A percentile compares a stretch with the other conserved stretches of the same genome.
Conservation (phyloP, 2,113 vertebrate genomes). For the Notothenia coriiceps region DNA sequence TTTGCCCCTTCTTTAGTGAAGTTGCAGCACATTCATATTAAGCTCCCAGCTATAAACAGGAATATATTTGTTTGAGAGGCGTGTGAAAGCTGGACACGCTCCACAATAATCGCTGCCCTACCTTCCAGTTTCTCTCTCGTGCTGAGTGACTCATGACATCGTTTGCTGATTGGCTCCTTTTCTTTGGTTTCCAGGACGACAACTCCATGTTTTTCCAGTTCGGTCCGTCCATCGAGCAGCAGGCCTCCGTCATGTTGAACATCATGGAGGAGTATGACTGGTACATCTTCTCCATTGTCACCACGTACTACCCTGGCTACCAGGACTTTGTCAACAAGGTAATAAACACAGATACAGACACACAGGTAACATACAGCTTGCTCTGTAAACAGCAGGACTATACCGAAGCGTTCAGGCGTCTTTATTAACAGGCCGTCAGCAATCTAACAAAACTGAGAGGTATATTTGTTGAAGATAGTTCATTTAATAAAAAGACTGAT, state of each 20-base stretch:
- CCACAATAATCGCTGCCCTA: constrained; percentile 53
- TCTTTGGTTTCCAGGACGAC: constrained; percentile 90
- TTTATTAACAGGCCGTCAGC: too few species aligned
- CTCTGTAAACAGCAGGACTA: too few species aligned
- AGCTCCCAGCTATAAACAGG: constrained; percentile 18
- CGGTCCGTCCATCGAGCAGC: constrained; percentile 97
- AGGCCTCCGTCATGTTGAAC: constrained; percentile 98
- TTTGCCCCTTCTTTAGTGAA: not conserved
- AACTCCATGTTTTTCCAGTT: constrained; percentile 99
- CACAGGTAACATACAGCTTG: not conserved
- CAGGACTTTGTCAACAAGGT: constrained; percentile 99
- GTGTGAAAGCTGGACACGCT: constrained; percentile 42
- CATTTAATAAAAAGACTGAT: too few species aligned
- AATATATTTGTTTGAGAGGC: constrained; percentile 44
- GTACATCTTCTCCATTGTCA: constrained; percentile 99
- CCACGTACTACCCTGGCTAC: constrained; percentile 97
- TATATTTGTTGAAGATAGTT: too few species aligned
- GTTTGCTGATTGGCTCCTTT: constrained; percentile 66
- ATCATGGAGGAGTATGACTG: constrained; percentile 99
- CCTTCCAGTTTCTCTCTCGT: constrained; percentile 45
- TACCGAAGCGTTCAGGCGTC: too few species aligned
- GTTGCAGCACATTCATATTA: not conserved
- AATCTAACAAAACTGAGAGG: too few species aligned
- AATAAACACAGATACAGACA: constrained; percentile 22
- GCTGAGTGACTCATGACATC: constrained; percentile 70